Evolutionary conservation across 2,113 vertebrate genomes (phyloP).

Genomic region (Phalacrocorax aristotelis): DNA sequence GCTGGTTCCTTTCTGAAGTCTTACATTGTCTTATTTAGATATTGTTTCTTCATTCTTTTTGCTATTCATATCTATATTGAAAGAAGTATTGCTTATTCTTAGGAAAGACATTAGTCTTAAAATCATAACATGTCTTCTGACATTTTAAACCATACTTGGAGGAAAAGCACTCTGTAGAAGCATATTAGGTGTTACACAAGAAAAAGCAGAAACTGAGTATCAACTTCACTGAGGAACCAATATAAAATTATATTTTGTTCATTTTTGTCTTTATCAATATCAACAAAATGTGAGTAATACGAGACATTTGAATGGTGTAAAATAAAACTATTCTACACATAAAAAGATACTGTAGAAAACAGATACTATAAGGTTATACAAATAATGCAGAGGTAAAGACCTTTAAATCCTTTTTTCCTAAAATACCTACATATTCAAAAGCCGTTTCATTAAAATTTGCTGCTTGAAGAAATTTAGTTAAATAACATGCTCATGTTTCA

Average conservation of each 20-base stretch:
- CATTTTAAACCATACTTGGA: not conserved
- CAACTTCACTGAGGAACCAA: not conserved
- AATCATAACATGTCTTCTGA: not conserved
- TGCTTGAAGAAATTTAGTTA: not conserved
- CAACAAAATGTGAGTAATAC: not conserved
- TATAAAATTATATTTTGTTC: not conserved
- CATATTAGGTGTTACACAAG: not conserved
- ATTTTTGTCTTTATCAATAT: not conserved
- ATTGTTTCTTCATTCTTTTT: not conserved
- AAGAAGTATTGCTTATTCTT: not conserved
- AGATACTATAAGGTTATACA: not conserved
- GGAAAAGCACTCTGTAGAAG: not conserved
- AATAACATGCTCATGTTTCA: not conserved
- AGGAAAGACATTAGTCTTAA: not conserved
- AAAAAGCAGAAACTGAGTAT: not conserved
- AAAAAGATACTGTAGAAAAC: not conserved
- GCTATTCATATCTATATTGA: not conserved
- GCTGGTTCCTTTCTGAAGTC: not conserved
- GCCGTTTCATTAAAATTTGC: not conserved
- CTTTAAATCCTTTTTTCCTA: not conserved
- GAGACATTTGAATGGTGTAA: not conserved
- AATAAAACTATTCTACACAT: not conserved
- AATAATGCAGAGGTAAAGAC: not conserved
- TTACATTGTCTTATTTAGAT: not conserved
- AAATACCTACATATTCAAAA: not conserved